phyloP scores from a whole-genome alignment of 2,113 vertebrate species.

The Aspiorhynchus laticeps region DNA sequence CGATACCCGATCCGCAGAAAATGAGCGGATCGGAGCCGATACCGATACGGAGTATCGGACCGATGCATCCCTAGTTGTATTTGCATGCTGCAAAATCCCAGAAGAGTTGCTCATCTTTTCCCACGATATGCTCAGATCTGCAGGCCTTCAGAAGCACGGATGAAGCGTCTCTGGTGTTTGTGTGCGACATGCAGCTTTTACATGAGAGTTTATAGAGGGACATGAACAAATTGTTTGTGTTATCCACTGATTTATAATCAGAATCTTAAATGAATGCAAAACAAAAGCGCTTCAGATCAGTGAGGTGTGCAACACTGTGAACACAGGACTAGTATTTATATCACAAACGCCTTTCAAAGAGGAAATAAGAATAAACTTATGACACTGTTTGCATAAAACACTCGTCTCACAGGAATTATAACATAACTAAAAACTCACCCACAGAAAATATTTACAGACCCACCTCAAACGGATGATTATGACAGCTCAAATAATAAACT shows the following conservation, averaged over 20 bases:
- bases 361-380: not conserved
- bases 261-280: not conserved
- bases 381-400: not conserved
- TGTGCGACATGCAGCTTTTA: not conserved
- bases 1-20: too few relatives aligned
- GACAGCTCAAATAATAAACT: too few relatives aligned
- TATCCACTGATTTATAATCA: not conserved
- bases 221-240: too few relatives aligned
- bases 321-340: not conserved
- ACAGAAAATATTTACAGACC: too few relatives aligned
- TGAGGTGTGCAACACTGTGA: too few relatives aligned
- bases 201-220: not conserved
- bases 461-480: too few relatives aligned
- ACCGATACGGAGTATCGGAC: too few relatives aligned
- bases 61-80: too few relatives aligned
- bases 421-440: not conserved
- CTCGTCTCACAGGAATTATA: not conserved
- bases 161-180: not conserved
- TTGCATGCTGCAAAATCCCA: not conserved
- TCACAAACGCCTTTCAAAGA: not conserved
- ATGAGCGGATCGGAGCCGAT: too few relatives aligned
- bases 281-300: not conserved
- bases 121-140: not conserved
- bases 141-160: not conserved
- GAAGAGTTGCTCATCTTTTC: not conserved